phyloP scores from a whole-genome alignment of 2,113 vertebrate species.

The Gasterosteus aculeatus region DNA sequence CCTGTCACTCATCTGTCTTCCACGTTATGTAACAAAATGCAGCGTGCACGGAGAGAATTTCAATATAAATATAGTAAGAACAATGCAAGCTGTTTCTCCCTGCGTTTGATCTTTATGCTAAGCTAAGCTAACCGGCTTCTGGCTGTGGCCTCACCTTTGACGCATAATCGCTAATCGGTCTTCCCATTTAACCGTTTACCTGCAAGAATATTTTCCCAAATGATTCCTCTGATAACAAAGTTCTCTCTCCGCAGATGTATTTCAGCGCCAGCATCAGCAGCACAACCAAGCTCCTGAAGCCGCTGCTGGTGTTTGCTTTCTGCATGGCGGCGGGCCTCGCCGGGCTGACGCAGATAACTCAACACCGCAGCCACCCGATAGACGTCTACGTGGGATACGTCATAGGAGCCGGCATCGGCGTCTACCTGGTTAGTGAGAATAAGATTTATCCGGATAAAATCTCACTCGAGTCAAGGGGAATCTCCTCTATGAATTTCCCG shows the following conservation, averaged over 20 bases:
- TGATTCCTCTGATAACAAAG: background rate
- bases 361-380: conserved; percentile 94
- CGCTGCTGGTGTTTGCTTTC: conserved; percentile 92
- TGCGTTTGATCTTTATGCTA: background rate
- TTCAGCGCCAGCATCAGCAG: conserved; percentile 95
- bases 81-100: background rate
- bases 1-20: conserved; percentile 63
- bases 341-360: conserved; percentile 94
- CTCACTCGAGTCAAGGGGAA: background rate
- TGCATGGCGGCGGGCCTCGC: conserved; percentile 92
- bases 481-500: background rate
- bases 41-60: conserved; percentile 34
- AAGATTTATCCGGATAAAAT: background rate
- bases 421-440: conserved; percentile 89
- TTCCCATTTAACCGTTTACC: background rate
- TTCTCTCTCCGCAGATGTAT: conserved; percentile 85
- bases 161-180: background rate
- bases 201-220: no score
- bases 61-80: conserved; percentile 25
- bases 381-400: conserved; percentile 96
- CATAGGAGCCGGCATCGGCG: conserved; percentile 91
- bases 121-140: background rate
- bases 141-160: background rate
- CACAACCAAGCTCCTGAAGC: conserved; percentile 95
- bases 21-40: conserved; percentile 35